phyloP scores from a whole-genome alignment of 1,140 invertebrate species.

The Thaumatotibia leucotreta region DNA sequence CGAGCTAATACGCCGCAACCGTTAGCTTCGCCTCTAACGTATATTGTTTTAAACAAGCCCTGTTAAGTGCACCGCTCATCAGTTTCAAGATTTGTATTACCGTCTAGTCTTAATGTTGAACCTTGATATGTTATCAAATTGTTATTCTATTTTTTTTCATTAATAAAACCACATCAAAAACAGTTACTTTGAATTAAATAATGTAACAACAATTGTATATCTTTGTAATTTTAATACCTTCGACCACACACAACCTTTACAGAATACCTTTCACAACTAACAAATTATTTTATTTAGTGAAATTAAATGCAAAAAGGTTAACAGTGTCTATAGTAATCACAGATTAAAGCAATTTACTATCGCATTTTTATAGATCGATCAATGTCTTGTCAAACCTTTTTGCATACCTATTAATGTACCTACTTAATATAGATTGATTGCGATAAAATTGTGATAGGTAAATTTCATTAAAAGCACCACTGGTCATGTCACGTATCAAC shows the following conservation, averaged over 20 bases:
- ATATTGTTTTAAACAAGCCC: constrained; percentile 36
- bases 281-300: neutral
- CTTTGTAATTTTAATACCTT: neutral
- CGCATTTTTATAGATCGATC: constrained; percentile 3
- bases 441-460: neutral
- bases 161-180: neutral
- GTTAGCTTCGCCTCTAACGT: constrained; percentile 30
- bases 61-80: constrained; percentile 19
- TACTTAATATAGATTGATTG: constrained; percentile 11
- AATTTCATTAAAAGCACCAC: neutral
- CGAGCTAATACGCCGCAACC: constrained; percentile 12
- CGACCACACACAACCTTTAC: neutral
- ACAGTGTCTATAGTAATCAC: neutral
- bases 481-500: neutral
- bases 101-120: constrained; percentile 21
- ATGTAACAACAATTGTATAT: neutral
- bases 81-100: neutral
- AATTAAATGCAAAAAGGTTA: neutral
- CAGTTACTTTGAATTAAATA: neutral
- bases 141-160: neutral
- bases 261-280: neutral
- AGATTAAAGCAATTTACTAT: neutral
- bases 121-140: neutral
- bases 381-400: constrained; percentile 16
- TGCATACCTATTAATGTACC: constrained; percentile 11